A percentile compares a stretch with the other conserved stretches of the same genome.
These are phyloP conservation scores for Genyomyrus donnyi DNA, from an alignment of 2,113 vertebrate species.

Conservation along the genomic window DNA sequence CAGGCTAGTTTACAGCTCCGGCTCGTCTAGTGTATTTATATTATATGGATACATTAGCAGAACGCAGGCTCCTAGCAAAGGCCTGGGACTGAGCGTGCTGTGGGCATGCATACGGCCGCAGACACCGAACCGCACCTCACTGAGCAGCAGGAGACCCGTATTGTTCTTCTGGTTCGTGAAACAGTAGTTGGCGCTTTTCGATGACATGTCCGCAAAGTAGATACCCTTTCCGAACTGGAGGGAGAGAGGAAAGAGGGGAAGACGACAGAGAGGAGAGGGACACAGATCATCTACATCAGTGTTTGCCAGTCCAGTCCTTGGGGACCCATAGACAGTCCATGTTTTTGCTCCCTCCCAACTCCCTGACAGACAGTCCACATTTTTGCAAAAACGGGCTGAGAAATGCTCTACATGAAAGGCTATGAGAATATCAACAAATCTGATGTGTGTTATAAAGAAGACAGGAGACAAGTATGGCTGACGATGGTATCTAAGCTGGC, in stretches of 20 bases:
- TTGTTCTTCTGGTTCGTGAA: constrained; percentile 65
- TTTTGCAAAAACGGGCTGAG: neutral
- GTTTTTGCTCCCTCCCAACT: no score
- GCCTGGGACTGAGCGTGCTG: neutral
- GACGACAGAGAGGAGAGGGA: constrained; percentile 9
- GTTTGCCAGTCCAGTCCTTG: neutral
- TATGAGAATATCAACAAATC: neutral
- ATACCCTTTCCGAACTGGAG: constrained; percentile 85
- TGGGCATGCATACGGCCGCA: neutral
- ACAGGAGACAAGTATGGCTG: neutral
- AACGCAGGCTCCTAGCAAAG: neutral
- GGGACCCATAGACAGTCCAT: neutral
- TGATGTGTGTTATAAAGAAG: neutral
- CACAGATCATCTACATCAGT: neutral
- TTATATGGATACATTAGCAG: neutral
- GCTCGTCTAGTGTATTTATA: neutral
- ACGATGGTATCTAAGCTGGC: neutral
- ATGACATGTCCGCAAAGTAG: constrained; percentile 90
- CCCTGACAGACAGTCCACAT: no score
- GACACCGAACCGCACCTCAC: constrained; percentile 60
- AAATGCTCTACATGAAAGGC: neutral
- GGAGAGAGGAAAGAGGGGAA: neutral
- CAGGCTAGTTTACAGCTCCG: neutral
- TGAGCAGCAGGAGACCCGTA: constrained; percentile 68
- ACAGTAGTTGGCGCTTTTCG: constrained; percentile 89